Base-by-base conservation (phyloP, 2,797 vertebrate species). In the Micrastur ruficollis region DNA sequence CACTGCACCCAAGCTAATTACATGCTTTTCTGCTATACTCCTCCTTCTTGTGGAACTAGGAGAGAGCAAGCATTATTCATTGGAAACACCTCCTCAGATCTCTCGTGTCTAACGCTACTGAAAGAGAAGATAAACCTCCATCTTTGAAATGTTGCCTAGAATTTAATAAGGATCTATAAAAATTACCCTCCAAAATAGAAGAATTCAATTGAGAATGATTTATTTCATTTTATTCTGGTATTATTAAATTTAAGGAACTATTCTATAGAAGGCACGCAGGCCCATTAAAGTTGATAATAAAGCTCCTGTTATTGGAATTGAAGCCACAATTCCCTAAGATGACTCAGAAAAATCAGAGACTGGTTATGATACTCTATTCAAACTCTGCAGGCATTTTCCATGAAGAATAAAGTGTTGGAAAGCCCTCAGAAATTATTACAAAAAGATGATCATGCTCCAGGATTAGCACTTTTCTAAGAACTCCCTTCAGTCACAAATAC, bases 181-280 rank as follows among this genome's bases (percentile, higher is more conserved):
- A 91, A 80, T 71, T 90, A 87, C 52, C 58, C 32, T 91, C 56
- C 49, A 74, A 93, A 94, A 89, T n/a, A 80, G 76, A 63, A 42
- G 15, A 85, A 89, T 90, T 93, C 56, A 81, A 76, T 53, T 59
- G 63, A 87, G 74, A 76, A 66, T 44, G 2, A 73, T 89, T 89
- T 89, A 73, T 82, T 95, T 79, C 17, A 44, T 92, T 94, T 86
- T 89, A 85, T 81, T 85, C n/a, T 40, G 36, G 65, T 55, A 61
- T 71, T 90, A 94, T 91, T 90, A 85, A 81, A 92, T 94, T 80
- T 92, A 91, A 89, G 65, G 88, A 93, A 76, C 63, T 89, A 52
- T 85, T 91, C 81, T 65, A 58, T 62, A 74, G 72, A 76, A 93
- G 21, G 68, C 40, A 81, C n/a, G 25, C 27, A 38, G 47, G n/a